Evolutionary conservation across 2,797 vertebrate species (phyloP).

Genomic region (Acrocephalus scirpaceus): DNA sequence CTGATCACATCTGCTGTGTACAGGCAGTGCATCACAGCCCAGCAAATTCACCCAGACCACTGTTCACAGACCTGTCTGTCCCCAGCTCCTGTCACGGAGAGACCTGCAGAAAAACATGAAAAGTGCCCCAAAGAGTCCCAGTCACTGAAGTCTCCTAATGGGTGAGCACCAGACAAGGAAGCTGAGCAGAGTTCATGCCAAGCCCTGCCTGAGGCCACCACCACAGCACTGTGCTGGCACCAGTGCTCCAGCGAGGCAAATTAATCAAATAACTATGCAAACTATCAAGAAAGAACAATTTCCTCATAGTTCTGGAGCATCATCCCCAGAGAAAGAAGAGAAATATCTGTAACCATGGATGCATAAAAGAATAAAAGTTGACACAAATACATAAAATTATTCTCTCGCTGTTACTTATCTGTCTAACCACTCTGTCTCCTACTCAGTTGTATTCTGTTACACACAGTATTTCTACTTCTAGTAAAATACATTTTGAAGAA

Average conservation of each 20-base stretch:
- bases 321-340: not conserved
- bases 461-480: not conserved
- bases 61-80: not conserved
- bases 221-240: not conserved
- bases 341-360: not conserved
- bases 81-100: not conserved
- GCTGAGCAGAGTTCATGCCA: not conserved
- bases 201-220: not conserved
- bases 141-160: not conserved
- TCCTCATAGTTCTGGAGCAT: not conserved
- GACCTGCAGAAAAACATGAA: not conserved
- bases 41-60: not conserved
- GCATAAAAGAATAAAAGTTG: not conserved
- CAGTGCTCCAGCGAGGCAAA: not conserved
- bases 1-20: not conserved
- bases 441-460: not conserved
- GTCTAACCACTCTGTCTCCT: not conserved
- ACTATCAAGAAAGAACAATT: not conserved
- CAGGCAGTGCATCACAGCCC: not conserved
- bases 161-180: not conserved
- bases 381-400: not conserved
- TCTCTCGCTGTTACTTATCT: not conserved
- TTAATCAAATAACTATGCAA: not conserved
- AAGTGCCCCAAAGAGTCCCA: not conserved
- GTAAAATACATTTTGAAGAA: conserved; percentile 30